A percentile compares a stretch with the other conserved stretches of the same genome.
phyloP scores from a whole-genome alignment of 2,113 vertebrate genomes.

The Toxotes jaculatrix region DNA sequence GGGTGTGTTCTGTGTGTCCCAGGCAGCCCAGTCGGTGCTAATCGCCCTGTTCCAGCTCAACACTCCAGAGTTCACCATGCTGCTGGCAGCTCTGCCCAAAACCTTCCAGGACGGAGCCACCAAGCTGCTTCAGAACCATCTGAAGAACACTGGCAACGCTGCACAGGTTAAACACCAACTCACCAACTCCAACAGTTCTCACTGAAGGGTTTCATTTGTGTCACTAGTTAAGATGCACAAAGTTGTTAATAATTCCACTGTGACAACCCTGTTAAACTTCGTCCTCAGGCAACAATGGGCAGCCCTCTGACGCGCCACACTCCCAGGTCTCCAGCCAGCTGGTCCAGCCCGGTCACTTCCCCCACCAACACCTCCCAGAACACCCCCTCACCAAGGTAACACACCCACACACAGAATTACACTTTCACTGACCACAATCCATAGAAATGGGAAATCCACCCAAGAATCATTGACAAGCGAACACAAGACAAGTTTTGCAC shows the following conservation, averaged over 20 bases:
- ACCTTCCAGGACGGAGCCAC: constrained; percentile 98
- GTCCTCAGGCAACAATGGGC: constrained; percentile 87
- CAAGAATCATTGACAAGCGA: constrained; percentile 11
- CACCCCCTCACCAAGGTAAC: constrained; percentile 93
- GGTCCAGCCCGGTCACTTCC: constrained; percentile 95
- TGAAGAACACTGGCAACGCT: constrained; percentile 92
- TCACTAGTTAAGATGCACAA: neutral
- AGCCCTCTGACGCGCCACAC: constrained; percentile 94
- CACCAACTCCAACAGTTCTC: neutral
- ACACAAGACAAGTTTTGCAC: neutral
- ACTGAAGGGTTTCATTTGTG: neutral
- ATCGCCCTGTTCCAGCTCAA: constrained; percentile 98
- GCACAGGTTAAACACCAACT: constrained; percentile 87
- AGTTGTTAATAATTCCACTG: neutral
- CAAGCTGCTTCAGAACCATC: constrained; percentile 96
- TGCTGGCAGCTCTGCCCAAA: constrained; percentile 97
- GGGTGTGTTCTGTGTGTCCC: constrained; percentile 45
- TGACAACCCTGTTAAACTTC: neutral
- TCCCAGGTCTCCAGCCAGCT: constrained; percentile 93
- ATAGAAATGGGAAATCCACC: constrained; percentile 11
- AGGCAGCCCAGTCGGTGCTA: constrained; percentile 96
- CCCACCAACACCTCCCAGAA: constrained; percentile 96
- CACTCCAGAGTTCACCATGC: constrained; percentile 98
- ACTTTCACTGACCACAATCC: neutral
- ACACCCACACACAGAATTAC: neutral